A percentile compares a stretch with the other conserved stretches of the same genome.
Evolutionary conservation across 2,797 vertebrate genomes (phyloP).

Genomic region (Tokudaia tokunoshimensis): DNA sequence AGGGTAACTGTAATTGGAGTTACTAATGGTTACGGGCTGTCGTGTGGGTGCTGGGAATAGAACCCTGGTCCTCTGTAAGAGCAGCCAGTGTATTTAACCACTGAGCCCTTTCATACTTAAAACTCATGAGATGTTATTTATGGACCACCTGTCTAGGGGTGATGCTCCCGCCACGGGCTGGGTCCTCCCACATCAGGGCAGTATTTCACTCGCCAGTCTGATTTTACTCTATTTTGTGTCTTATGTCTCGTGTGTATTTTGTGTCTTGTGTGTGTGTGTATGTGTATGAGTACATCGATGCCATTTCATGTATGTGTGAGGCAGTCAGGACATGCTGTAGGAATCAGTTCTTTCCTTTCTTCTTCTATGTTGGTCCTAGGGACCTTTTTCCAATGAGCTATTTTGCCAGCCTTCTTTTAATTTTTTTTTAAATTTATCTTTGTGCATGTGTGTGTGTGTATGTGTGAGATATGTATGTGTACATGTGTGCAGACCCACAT

Average conservation of each 20-base stretch:
- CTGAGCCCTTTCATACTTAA: background rate
- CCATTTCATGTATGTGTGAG: background rate
- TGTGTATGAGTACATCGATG: background rate
- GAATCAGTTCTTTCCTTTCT: background rate
- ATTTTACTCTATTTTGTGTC: background rate
- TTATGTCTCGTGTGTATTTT: background rate
- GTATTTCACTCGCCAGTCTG: background rate
- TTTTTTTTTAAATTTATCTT: too few relatives aligned
- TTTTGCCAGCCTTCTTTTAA: too few relatives aligned
- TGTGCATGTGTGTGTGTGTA: too few relatives aligned
- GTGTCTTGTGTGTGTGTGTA: background rate
- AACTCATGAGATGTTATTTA: background rate
- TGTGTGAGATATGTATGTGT: background rate
- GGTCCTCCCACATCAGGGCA: background rate
- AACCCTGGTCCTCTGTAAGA: background rate
- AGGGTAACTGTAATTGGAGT: background rate
- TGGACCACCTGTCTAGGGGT: background rate
- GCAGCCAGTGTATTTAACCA: background rate
- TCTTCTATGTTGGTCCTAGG: background rate
- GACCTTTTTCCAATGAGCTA: background rate
- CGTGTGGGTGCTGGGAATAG: background rate
- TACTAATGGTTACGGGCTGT: background rate
- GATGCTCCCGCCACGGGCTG: background rate
- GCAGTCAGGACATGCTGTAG: background rate
- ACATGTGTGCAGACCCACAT: background rate